Evolutionary conservation across 2,113 vertebrate genomes (phyloP), one percentile per base, ranked within the genome.

Genomic region (Mohoua ochrocephala): DNA sequence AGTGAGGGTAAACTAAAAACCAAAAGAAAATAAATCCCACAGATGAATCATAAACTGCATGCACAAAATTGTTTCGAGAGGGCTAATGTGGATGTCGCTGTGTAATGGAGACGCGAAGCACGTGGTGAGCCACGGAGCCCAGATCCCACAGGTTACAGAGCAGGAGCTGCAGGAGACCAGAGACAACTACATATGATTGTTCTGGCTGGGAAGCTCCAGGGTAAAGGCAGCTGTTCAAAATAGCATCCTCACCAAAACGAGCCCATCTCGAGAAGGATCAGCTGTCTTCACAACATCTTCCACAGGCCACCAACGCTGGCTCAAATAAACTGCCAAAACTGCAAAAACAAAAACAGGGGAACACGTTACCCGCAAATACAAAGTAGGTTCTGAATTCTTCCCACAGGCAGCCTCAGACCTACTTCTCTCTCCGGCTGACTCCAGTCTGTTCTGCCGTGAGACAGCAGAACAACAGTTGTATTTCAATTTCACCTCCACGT

Each of bases 241-340:
- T 0, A 52, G 10, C 31, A 63, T 30, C 61, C 44, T 98, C 95
- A 99, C 99, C 97, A 50, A 80, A 76, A 98, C 35, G 13, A 99
- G 97, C 16, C 99, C 99, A 50, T 97, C 96, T 96, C 98, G 98
- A 52, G 97, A 95, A 59, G 95, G 84, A 96, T 98, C 97, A 30
- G 98, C 97, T 0, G 99, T 99, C 77, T 98, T 98, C 30, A 99
- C 78, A 7, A 98, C 65, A 27, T 99, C 98, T 78, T 98, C 98
- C 33, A 98, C 71, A 52, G 95, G 47, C 99, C 99, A 99, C 99
- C 99, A 99, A 52, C 85, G 92, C 30, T 76, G 95, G 61, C 97
- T 97, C 82, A 99, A 54, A 94, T 98, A 98, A 41, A 99, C 69
- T 16, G 99, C 99, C 89, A 99, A 69, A 91, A 99, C 99, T 99